phyloP scores from a whole-genome alignment of 2,113 vertebrate genomes.

The Pleuronectes platessa region DNA sequence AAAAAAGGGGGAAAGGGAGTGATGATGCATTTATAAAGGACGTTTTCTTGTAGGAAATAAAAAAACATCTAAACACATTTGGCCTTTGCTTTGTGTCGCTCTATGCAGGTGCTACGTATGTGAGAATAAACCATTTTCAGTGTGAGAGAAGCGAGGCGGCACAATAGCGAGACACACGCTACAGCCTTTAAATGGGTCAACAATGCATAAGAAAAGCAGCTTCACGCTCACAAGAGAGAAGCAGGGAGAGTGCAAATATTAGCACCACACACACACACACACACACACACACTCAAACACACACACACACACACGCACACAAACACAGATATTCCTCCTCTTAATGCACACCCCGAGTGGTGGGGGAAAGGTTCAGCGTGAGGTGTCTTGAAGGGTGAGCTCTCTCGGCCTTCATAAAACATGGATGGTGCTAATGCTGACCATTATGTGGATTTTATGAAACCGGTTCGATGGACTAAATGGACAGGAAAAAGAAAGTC shows the following conservation, averaged over 20 bases:
- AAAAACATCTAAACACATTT: not conserved
- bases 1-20: not conserved
- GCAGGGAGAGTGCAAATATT: conserved; percentile 63
- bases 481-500: conserved; percentile 39
- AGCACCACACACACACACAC: conserved; percentile 10
- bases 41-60: not conserved
- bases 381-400: conserved; percentile 26
- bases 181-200: conserved; percentile 74
- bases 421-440: conserved; percentile 67
- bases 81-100: not conserved
- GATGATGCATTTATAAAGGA: not conserved
- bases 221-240: conserved; percentile 39
- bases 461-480: conserved; percentile 54
- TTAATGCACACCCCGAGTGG: conserved; percentile 25
- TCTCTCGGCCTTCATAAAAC: conserved; percentile 63
- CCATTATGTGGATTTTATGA: conserved; percentile 49
- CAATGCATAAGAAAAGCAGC: conserved; percentile 66
- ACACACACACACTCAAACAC: not conserved
- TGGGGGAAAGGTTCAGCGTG: not conserved
- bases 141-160: conserved; percentile 18
- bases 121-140: conserved; percentile 22
- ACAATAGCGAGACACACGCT: conserved; percentile 16
- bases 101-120: not conserved
- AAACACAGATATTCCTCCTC: conserved; percentile 10
- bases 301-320: not conserved